phyloP scores from a whole-genome alignment of 2,888 invertebrate genomes.

The Pachydiplax longipennis region DNA sequence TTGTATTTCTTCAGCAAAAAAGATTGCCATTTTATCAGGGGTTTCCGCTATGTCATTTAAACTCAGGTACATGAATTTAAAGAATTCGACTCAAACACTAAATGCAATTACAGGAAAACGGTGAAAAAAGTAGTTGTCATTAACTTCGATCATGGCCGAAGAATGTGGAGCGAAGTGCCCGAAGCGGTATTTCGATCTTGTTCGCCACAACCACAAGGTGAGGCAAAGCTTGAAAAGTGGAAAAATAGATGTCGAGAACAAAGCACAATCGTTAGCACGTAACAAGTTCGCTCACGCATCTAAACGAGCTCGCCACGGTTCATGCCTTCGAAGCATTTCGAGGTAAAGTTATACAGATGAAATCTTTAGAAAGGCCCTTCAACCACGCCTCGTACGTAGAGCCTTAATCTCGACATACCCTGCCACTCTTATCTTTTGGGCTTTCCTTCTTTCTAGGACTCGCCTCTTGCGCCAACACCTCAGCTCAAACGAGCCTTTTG shows the following conservation, averaged over 20 bases:
- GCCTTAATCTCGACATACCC: neutral
- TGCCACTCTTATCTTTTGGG: neutral
- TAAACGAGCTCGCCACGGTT: conserved; percentile 1
- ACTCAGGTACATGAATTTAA: no score
- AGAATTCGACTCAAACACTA: no score
- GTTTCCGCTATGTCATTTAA: no score
- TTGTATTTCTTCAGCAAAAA: no score
- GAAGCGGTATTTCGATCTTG: neutral
- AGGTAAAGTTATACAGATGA: conserved; percentile 12
- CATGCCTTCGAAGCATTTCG: neutral
- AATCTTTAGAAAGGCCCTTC: neutral
- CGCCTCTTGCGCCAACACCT: neutral
- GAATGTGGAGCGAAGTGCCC: no score
- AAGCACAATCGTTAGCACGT: conserved; percentile 17
- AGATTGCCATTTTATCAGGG: no score
- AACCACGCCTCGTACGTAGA: neutral
- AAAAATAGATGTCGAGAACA: neutral
- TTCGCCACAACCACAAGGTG: neutral
- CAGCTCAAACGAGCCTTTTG: neutral
- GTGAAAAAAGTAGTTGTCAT: no score
- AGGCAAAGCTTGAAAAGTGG: neutral
- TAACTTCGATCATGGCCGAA: no score
- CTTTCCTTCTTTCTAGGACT: neutral
- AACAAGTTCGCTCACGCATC: conserved; percentile 23
- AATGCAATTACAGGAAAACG: no score